A percentile compares a stretch with the other conserved stretches of the same genome.
These are phyloP conservation scores for Sitobion miscanthi DNA, from an alignment of 1,140 invertebrate genomes.

Conservation along the genomic window DNA sequence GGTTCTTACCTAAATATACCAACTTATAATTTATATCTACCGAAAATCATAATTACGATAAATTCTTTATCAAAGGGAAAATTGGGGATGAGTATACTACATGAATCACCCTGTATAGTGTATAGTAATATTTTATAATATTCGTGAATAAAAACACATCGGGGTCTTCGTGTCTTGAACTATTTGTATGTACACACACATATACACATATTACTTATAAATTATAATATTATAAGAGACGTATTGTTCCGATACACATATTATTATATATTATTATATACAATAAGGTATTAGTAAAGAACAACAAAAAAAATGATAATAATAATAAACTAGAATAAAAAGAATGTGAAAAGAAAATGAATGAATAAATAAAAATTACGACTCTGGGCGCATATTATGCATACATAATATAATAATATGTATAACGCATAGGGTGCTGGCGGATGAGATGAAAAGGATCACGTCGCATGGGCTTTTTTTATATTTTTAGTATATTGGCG, in stretches of 20 bases:
- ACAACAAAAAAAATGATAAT: neutral
- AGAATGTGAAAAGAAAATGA: neutral
- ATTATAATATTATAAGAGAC: neutral
- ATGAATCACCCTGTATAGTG: neutral
- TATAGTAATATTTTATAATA: neutral
- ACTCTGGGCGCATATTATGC: neutral
- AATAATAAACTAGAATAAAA: slow-evolving; percentile 38
- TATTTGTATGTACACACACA: neutral
- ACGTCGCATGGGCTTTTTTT: neutral
- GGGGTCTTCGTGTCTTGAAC: neutral
- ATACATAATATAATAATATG: neutral
- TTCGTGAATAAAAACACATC: neutral
- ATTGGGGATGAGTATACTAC: neutral
- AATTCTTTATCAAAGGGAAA: neutral
- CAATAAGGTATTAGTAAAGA: neutral
- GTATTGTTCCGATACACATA: slow-evolving; percentile 17
- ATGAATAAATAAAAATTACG: slow-evolving; percentile 33
- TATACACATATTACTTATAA: too few species aligned
- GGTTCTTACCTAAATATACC: too few species aligned
- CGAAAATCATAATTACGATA: neutral
- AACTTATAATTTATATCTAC: neutral
- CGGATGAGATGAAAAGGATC: neutral
- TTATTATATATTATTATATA: neutral
- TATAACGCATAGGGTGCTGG: neutral
- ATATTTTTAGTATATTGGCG: slow-evolving; percentile 7